Evolutionary conservation across 2,113 vertebrate species (phyloP), one percentile per base, ranked within the genome.

Genomic region (Hymenochirus boettgeri): DNA sequence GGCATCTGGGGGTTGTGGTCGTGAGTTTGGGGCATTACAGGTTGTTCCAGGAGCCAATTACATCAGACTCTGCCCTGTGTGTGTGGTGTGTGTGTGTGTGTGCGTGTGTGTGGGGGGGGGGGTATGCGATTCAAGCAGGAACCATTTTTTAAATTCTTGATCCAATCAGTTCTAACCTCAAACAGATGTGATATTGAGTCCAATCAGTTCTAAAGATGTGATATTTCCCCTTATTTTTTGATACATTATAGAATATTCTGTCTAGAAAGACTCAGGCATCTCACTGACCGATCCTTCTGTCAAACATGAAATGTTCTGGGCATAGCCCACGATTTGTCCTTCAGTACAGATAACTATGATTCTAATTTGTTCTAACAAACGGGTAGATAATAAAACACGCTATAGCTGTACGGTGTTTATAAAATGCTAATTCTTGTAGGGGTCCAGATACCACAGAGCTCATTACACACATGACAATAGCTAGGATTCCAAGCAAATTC

Each of bases 141-240:
- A 35, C 15, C 33, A 35, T 35, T 35, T 35, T 35, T 7, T n/a
- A n/a, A n/a, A n/a, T n/a, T n/a, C n/a, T n/a, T n/a, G n/a, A n/a
- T n/a, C n/a, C n/a, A n/a, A n/a, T n/a, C n/a, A n/a, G n/a, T n/a
- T n/a, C n/a, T n/a, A n/a, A n/a, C n/a, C n/a, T n/a, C n/a, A n/a
- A n/a, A n/a, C n/a, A n/a, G n/a, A n/a, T n/a, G n/a, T n/a, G n/a
- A n/a, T n/a, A n/a, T n/a, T n/a, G n/a, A n/a, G n/a, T n/a, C n/a
- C n/a, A n/a, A n/a, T n/a, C n/a, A n/a, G n/a, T n/a, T n/a, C n/a
- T 66, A 6, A 1, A 67, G 60, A 79, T 45, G 58, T 52, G 37
- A 73, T 73, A 55, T 69, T 73, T 74, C 71, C 73, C 71, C 71
- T 77, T n/a, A 70, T 56, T 42, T 61, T 77, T 31, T 72, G 64